phyloP scores from a whole-genome alignment of 2,888 invertebrate genomes.

The Daptonema setosum region DNA sequence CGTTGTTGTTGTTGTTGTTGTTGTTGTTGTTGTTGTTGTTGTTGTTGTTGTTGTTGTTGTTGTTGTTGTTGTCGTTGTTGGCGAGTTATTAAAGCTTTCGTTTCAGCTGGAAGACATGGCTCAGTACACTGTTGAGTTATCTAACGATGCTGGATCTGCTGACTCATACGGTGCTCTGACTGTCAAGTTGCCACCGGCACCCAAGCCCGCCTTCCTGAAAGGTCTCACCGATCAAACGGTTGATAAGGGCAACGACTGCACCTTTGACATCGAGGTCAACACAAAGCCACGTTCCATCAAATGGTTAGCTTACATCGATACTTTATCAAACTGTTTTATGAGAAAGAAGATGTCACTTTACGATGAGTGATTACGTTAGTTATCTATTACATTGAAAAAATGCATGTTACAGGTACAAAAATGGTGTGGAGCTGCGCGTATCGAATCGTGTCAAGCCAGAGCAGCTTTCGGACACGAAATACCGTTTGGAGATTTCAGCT shows the following conservation, averaged over 20 bases:
- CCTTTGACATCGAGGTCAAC: constrained; percentile 38
- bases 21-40: too few relatives aligned
- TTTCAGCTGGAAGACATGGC: background rate
- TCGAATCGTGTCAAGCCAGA: constrained; percentile 20
- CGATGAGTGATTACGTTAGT: background rate
- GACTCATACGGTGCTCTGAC: constrained; percentile 15
- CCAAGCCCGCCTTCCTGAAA: background rate
- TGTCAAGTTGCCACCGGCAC: constrained; percentile 12
- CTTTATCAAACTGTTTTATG: too few relatives aligned
- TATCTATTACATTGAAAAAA: too few relatives aligned
- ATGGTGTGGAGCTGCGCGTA: constrained; percentile 25
- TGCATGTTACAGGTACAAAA: constrained; percentile 26
- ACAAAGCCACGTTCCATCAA: constrained; percentile 59
- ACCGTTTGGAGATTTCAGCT: constrained; percentile 16
- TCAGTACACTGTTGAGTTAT: constrained; percentile 22
- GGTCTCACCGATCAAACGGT: background rate
- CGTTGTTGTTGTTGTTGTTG: too few relatives aligned
- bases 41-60: too few relatives aligned
- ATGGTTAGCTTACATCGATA: constrained; percentile 27
- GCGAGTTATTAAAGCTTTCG: constrained; percentile 4
- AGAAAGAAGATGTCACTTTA: background rate
- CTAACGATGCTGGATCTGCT: constrained; percentile 26
- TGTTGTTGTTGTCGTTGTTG: background rate
- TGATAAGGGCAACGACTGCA: background rate
- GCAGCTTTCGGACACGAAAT: constrained; percentile 15